Evolutionary conservation across 1,140 invertebrate species (phyloP).

Genomic region (Ectropis grisescens): DNA sequence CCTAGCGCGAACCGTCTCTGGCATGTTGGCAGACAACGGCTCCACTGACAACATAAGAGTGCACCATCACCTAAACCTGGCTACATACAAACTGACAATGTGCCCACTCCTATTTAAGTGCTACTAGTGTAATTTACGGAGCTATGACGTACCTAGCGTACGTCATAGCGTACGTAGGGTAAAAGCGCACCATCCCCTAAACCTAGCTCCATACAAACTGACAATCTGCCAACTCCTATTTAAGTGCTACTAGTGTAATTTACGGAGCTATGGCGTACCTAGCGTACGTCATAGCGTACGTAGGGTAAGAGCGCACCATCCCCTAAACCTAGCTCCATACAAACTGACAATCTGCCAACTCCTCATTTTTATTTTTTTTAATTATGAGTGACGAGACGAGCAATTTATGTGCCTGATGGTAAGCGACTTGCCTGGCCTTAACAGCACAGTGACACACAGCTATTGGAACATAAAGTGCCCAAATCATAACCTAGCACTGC

Average conservation of each 20-base stretch:
- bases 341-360: slow-evolving; percentile 98
- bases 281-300: neutral
- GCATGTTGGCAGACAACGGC: slow-evolving; percentile 77
- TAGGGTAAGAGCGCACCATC: slow-evolving; percentile 84
- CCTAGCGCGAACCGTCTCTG: slow-evolving; percentile 88
- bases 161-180: slow-evolving; percentile 31
- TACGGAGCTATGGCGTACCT: slow-evolving; percentile 89
- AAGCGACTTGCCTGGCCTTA: no score
- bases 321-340: slow-evolving; percentile 80
- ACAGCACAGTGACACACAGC: no score
- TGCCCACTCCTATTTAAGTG: slow-evolving; percentile 98
- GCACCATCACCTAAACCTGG: slow-evolving; percentile 82
- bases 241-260: slow-evolving; percentile 96
- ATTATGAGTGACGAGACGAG: no score
- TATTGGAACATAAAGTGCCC: no score
- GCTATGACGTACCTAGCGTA: slow-evolving; percentile 79
- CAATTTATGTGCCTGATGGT: no score
- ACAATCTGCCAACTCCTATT: slow-evolving; percentile 99
- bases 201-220: no score
- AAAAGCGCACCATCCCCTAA: slow-evolving; percentile 84
- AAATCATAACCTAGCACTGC: no score
- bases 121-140: slow-evolving; percentile 96
- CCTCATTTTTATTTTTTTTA: no score
- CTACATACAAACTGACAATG: no score
- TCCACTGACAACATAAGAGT: slow-evolving; percentile 83